Conservation (phyloP, 1,140 invertebrate species). For the Drosophila tani region DNA sequence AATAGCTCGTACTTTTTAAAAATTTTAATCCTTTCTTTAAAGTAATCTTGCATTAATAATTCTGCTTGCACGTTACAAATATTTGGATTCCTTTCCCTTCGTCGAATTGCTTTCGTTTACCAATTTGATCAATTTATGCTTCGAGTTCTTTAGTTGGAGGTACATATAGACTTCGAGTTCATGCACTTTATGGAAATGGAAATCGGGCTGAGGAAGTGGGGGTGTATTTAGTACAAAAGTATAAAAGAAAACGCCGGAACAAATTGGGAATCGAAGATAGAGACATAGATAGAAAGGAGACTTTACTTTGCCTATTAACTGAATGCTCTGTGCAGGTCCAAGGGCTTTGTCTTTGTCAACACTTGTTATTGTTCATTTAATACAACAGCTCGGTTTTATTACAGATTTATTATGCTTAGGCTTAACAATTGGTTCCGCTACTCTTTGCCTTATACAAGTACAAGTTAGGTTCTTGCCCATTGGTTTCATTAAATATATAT, state of each 20-base stretch:
- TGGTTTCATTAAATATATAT: constrained; percentile 50
- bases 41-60: constrained; percentile 64
- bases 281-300: neutral
- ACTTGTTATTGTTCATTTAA: constrained; percentile 78
- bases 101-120: constrained; percentile 52
- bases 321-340: constrained; percentile 40
- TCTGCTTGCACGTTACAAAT: constrained; percentile 49
- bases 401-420: constrained; percentile 65
- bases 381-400: constrained; percentile 76
- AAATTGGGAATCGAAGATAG: constrained; percentile 19
- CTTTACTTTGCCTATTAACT: constrained; percentile 17
- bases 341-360: constrained; percentile 33
- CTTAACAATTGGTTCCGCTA: constrained; percentile 84
- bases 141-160: constrained; percentile 63
- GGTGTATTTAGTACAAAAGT: constrained; percentile 75
- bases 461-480: constrained; percentile 53
- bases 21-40: constrained; percentile 50
- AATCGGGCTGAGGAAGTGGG: constrained; percentile 22
- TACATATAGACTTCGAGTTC: constrained; percentile 34
- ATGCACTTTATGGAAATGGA: constrained; percentile 45
- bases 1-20: constrained; percentile 70
- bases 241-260: constrained; percentile 71
- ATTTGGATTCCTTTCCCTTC: constrained; percentile 54
- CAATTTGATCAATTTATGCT: constrained; percentile 62
- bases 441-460: constrained; percentile 62